These are phyloP conservation scores for Magallana ariakensis DNA, from an alignment of 1,140 invertebrate species.

Conservation along the genomic window DNA sequence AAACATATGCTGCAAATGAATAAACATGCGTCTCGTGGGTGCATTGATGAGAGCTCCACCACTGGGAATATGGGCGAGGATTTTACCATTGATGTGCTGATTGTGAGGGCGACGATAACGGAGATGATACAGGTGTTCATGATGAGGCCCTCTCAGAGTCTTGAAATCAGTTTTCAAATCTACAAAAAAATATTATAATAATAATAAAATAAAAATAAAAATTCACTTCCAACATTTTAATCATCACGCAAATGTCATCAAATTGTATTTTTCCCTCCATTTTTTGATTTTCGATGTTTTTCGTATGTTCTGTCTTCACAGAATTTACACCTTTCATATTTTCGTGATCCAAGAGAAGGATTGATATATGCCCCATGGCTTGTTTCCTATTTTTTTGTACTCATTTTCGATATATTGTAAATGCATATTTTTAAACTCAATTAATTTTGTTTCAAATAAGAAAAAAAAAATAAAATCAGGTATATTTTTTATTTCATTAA, in stretches of 20 bases:
- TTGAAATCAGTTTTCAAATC: background rate
- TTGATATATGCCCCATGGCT: no score
- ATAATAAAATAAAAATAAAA: background rate
- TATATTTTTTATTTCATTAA: no score
- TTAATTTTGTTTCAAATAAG: no score
- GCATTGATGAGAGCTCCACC: background rate
- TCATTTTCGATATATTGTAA: no score
- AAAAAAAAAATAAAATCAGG: no score
- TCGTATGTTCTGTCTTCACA: no score
- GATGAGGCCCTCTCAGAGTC: background rate
- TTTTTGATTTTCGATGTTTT: background rate
- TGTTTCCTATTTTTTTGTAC: no score
- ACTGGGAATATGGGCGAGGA: slow-evolving; percentile 17
- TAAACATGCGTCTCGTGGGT: slow-evolving; percentile 13
- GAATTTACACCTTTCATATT: no score
- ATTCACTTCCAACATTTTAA: background rate
- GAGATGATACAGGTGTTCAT: slow-evolving; percentile 16
- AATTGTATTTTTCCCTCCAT: background rate
- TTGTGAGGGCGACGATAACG: background rate
- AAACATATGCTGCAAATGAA: slow-evolving; percentile 33
- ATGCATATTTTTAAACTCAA: no score
- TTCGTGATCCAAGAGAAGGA: no score
- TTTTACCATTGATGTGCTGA: background rate
- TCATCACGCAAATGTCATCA: background rate
- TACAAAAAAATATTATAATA: background rate